phyloP scores from a whole-genome alignment of 2,888 invertebrate species.

The Drosophila eohydei region DNA sequence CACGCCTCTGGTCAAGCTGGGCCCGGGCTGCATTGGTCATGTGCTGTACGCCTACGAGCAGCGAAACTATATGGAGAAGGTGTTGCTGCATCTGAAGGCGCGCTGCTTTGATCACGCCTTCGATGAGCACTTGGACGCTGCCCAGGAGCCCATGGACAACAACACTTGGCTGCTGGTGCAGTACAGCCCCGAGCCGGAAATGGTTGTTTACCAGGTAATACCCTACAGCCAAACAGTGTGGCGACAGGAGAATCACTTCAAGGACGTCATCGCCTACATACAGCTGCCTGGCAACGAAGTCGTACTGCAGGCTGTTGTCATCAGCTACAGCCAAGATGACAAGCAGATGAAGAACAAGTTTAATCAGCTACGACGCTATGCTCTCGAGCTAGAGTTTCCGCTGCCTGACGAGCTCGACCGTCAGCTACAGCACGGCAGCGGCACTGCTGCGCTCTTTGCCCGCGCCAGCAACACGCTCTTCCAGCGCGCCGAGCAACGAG shows the following conservation, averaged over 20 bases:
- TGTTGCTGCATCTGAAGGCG: constrained; percentile 63
- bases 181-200: constrained; percentile 66
- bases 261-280: constrained; percentile 75
- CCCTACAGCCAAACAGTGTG: constrained; percentile 63
- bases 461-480: constrained; percentile 49
- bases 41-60: constrained; percentile 62
- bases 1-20: constrained; percentile 46
- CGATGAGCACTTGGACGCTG: constrained; percentile 46
- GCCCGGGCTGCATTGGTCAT: constrained; percentile 45
- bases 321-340: constrained; percentile 58
- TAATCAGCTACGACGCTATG: constrained; percentile 38
- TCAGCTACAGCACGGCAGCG: constrained; percentile 37
- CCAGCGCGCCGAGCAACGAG: constrained; percentile 61
- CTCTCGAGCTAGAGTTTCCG: constrained; percentile 49
- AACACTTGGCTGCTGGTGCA: constrained; percentile 76
- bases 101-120: constrained; percentile 65
- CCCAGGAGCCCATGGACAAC: constrained; percentile 35
- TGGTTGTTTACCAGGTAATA: constrained; percentile 68
- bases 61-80: constrained; percentile 60
- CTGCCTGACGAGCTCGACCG: constrained; percentile 34
- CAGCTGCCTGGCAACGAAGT: constrained; percentile 44
- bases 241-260: constrained; percentile 67
- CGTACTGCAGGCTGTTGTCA: constrained; percentile 70
- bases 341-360: constrained; percentile 46
- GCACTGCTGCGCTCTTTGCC: constrained; percentile 50